Base-by-base conservation (phyloP, 2,888 invertebrate genomes). In the Therioaphis trifolii region DNA sequence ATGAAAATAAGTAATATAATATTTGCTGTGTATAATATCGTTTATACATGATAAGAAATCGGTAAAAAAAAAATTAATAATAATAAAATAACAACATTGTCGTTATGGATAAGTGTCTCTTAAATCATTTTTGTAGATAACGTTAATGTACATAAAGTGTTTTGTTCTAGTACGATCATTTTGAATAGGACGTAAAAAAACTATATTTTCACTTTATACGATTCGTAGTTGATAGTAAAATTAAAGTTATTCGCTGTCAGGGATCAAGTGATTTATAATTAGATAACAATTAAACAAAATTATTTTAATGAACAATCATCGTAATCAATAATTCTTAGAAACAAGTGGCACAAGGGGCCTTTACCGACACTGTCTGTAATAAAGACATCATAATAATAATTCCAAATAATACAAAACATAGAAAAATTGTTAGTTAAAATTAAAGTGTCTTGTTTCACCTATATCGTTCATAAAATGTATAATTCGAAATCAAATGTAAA, bases 241-340 rank as follows among this genome's bases (percentile, higher is more conserved):
- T 77, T 46, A 66, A 72, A 74, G 66, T 78, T 52, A 49, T 78
- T 40, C 40, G 66, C 66, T 35, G 66, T 78, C 77, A 52, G 40
- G 49, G 77, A 78, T 68, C 77, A 78, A 78, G 77, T 78, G 77
- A 78, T 78, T 78, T 78, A 68, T 78, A 78, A 78, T 78, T 78
- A 78, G 77, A 78, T 78, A 68, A 78, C 68, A 78, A 68, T 78
- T 78, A 78, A 29, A 78, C 18, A 68, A 78, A 78, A 52, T 78
- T 35, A 68, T 77, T 68, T 52, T 68, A 78, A 68, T 78, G 66
- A 77, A 77, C 46, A 49, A 66, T 77, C 49, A 49, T 35, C 21
- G 49, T 77, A 77, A 77, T 77, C 61, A 49, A 29, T n/a, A 77
- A 35, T 77, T 75, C 7, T 24, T 40, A 76, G 74, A 58, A 75